A percentile compares a stretch with the other conserved stretches of the same genome.
Evolutionary conservation across 2,113 vertebrate species (phyloP).

Genomic region (Origma solitaria): DNA sequence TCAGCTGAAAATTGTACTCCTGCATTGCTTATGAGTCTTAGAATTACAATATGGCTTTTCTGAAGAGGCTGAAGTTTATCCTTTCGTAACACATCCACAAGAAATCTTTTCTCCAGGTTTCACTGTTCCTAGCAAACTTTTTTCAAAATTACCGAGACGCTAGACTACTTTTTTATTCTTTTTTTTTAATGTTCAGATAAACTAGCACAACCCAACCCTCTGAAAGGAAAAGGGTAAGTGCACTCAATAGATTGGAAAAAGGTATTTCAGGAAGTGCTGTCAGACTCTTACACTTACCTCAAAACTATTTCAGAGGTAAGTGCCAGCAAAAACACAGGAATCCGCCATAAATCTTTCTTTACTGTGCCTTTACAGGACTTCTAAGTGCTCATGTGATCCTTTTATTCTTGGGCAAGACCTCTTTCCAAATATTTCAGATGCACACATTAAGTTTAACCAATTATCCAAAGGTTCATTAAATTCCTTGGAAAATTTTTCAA

Average conservation of each 20-base stretch:
- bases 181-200: not conserved
- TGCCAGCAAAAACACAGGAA: not conserved
- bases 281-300: not conserved
- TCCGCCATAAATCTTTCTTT: conserved; percentile 11
- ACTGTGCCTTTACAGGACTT: not conserved
- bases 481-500: not conserved
- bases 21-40: not conserved
- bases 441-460: not conserved
- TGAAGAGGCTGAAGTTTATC: not conserved
- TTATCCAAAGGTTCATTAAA: not conserved
- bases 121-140: not conserved
- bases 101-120: not conserved
- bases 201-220: not conserved
- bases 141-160: not conserved
- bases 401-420: not conserved
- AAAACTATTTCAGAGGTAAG: conserved; percentile 21
- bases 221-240: conserved; percentile 6
- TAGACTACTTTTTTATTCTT: not conserved
- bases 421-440: not conserved
- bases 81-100: not conserved
- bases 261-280: not conserved
- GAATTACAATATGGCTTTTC: not conserved
- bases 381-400: not conserved
- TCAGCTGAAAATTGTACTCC: not conserved
- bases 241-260: not conserved